Conservation (phyloP, 1,140 invertebrate genomes). For the Brachionus asplanchnoidis region DNA sequence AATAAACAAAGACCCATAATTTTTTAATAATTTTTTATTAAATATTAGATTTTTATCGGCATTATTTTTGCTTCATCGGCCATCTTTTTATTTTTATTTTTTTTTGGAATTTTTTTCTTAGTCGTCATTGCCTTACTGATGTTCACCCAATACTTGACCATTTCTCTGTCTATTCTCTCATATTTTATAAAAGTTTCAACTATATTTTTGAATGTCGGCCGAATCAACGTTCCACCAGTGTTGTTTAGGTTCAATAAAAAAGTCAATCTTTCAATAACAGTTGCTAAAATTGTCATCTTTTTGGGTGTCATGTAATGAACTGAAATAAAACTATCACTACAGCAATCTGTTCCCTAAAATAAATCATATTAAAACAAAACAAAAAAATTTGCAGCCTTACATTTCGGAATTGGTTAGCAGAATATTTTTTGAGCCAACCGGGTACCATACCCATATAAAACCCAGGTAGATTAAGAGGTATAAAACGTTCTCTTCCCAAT, state of each 20-base stretch:
- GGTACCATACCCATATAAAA: background rate
- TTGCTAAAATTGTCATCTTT: background rate
- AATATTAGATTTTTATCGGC: background rate
- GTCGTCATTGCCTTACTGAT: slow-evolving; percentile 12
- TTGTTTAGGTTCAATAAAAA: slow-evolving; percentile 6
- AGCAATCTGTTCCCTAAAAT: slow-evolving; percentile 28
- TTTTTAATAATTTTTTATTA: no score
- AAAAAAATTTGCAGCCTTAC: background rate
- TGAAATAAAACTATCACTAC: slow-evolving; percentile 33
- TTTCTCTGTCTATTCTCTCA: background rate
- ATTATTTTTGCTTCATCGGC: background rate
- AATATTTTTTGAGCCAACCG: background rate
- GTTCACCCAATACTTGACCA: background rate
- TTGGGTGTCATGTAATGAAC: slow-evolving; percentile 14
- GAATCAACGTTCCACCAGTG: background rate
- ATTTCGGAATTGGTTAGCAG: background rate
- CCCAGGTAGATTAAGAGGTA: slow-evolving; percentile 53
- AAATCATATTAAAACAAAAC: background rate
- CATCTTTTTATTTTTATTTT: background rate
- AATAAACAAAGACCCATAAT: no score
- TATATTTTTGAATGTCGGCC: background rate
- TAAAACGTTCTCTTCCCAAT: slow-evolving; percentile 78
- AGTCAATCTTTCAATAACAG: background rate
- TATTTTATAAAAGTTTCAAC: background rate
- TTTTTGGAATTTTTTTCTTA: background rate